These are phyloP conservation scores for Caenorhabditis zanzibari DNA, from an alignment of 2,888 invertebrate species.

Conservation along the genomic window DNA sequence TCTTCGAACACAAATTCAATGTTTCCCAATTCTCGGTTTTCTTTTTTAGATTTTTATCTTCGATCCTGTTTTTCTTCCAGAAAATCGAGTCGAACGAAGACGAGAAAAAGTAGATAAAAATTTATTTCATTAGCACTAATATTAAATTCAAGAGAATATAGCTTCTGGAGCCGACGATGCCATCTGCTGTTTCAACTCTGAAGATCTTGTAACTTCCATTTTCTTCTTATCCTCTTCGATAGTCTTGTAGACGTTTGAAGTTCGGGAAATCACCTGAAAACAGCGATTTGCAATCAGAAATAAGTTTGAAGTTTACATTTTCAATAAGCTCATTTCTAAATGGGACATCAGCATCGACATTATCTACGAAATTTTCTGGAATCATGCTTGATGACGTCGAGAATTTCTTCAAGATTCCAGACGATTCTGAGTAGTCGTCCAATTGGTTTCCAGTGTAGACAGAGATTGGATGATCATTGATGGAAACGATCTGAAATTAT, in stretches of 20 bases:
- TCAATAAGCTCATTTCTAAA: constrained; percentile 16
- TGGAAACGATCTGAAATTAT: constrained; percentile 9
- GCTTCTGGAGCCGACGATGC: no score
- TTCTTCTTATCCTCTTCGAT: not conserved
- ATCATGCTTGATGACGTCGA: not conserved
- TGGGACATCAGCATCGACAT: not conserved
- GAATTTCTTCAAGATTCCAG: constrained; percentile 19
- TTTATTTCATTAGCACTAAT: no score
- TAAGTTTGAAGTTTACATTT: not conserved
- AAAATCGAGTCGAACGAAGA: not conserved
- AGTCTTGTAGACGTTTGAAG: no score
- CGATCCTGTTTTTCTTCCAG: not conserved
- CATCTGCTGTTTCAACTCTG: no score
- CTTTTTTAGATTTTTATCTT: not conserved
- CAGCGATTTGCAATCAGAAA: not conserved
- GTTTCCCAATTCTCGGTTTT: no score
- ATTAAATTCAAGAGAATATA: not conserved
- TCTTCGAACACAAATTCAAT: no score
- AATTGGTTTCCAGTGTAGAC: constrained; percentile 7
- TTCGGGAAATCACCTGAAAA: not conserved
- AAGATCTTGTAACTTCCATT: not conserved
- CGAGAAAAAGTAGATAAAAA: no score
- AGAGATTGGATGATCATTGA: not conserved
- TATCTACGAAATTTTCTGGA: constrained; percentile 16
- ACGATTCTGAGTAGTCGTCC: not conserved